These are phyloP conservation scores for Chymomyza procnemis DNA, from an alignment of 2,888 invertebrate species.

Conservation along the genomic window DNA sequence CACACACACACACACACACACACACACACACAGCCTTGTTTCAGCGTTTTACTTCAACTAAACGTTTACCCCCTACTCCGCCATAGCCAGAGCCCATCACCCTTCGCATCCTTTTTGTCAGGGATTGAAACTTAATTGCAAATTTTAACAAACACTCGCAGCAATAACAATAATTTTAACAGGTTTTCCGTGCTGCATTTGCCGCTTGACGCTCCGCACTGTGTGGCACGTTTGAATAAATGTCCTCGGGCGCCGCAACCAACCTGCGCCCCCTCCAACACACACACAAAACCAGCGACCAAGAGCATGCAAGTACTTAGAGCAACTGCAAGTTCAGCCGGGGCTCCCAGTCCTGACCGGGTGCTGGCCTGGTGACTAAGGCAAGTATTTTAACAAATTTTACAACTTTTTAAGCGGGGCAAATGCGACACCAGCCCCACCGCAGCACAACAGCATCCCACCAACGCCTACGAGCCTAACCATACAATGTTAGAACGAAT, in stretches of 20 bases:
- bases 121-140: constrained; percentile 56
- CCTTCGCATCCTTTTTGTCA: constrained; percentile 12
- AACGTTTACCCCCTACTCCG: constrained; percentile 36
- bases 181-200: constrained; percentile 19
- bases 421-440: neutral
- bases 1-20: neutral
- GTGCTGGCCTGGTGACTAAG: no score
- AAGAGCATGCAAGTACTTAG: no score
- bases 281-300: no score
- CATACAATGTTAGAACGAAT: no score
- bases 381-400: constrained; percentile 56
- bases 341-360: no score
- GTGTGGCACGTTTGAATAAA: constrained; percentile 7
- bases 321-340: no score
- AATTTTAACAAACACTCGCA: constrained; percentile 55
- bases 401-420: constrained; percentile 55
- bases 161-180: constrained; percentile 65
- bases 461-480: neutral
- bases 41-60: constrained; percentile 19
- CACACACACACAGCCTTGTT: neutral
- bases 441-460: neutral
- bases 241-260: neutral
- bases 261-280: neutral
- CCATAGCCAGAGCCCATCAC: no score
- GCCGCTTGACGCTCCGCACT: neutral